These are phyloP conservation scores for Acipenser ruthenus DNA, from an alignment of 2,797 vertebrate genomes.

Conservation along the genomic window DNA sequence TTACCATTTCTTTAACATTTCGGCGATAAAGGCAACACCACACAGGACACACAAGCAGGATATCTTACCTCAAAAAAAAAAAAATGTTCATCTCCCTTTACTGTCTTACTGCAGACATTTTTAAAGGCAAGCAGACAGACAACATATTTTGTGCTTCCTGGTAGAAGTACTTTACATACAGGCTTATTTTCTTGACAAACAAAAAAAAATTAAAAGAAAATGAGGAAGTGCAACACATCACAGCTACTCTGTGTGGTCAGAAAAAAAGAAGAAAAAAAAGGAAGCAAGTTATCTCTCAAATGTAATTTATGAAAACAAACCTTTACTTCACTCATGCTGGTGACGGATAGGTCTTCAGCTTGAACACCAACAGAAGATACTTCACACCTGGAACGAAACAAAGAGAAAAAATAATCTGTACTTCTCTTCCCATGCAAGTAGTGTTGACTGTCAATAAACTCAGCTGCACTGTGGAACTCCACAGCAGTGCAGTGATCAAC, in stretches of 20 bases:
- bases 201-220: slow-evolving; percentile 28
- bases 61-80: no score
- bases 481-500: not conserved
- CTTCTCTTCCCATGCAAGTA: no score
- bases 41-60: no score
- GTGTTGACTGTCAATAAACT: not conserved
- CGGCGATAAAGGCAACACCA: no score
- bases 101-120: no score
- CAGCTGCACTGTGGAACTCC: slow-evolving; percentile 25
- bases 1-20: no score
- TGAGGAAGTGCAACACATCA: slow-evolving; percentile 12
- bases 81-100: no score
- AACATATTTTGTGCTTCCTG: no score
- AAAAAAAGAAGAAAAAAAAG: not conserved
- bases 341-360: slow-evolving; percentile 27
- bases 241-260: not conserved
- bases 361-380: slow-evolving; percentile 24
- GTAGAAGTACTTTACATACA: no score
- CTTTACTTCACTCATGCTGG: slow-evolving; percentile 48
- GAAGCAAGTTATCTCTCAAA: slow-evolving; percentile 8
- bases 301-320: slow-evolving; percentile 54
- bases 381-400: slow-evolving; percentile 46
- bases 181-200: no score
- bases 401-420: no score
- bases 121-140: no score